Base-by-base conservation (phyloP, 1,140 invertebrate genomes). In the Hormaphis cornu region DNA sequence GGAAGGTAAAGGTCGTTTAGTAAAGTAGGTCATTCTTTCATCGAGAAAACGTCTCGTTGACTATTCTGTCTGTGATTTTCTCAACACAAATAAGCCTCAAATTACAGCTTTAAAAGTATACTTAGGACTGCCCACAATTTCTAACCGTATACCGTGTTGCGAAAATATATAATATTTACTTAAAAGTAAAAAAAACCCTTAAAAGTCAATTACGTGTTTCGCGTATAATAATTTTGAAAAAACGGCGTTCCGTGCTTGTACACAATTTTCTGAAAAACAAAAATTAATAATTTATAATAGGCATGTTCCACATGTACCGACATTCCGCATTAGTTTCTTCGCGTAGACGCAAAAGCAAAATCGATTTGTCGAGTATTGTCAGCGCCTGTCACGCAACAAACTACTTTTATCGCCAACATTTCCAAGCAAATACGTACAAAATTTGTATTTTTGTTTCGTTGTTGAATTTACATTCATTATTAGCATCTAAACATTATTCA, bases 381-480 rank as follows among this genome's bases (percentile, higher is more conserved):
- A 42, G 37, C 56, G n/a, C 56, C 22, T 44, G 40, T 61, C 58
- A 61, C 58, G 58, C 37, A 44, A 61, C 14, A 26, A 5, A 20
- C 12, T 9, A 33, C 35, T 30, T 53, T 54, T 54, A 10, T 54
- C 30, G 3, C 18, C 12, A 1, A 33, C n/a, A n/a, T 54, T 33
- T 54, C 5, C n/a, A 42, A 33, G 3, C 14, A n/a, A 2, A 1
- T n/a, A n/a, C 40, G 8, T 4, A 8, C 16, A n/a, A 2, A 12
- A n/a, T n/a, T n/a, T n/a, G n/a, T n/a, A n/a, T n/a, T n/a, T n/a
- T n/a, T n/a, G n/a, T n/a, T n/a, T n/a, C n/a, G n/a, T n/a, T n/a
- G n/a, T n/a, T n/a, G n/a, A n/a, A n/a, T n/a, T n/a, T n/a, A n/a
- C n/a, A n/a, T n/a, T n/a, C n/a, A n/a, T n/a, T n/a, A n/a, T n/a